Base-by-base conservation (phyloP, 1,140 invertebrate species). In the Mya arenaria region DNA sequence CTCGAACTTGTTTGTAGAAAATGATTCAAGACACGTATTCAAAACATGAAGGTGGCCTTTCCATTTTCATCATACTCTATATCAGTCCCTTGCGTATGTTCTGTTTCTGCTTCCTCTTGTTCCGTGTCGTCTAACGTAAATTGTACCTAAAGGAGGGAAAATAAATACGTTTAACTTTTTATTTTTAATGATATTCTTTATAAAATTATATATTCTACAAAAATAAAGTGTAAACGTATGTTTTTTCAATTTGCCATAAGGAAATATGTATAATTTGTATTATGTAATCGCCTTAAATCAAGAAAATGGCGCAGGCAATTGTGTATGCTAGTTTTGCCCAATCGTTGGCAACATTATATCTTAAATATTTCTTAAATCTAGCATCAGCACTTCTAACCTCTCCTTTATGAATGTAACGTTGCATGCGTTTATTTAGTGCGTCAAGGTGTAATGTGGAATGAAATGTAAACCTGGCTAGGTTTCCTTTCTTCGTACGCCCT, bases 101-200 rank as follows among this genome's bases (percentile, higher is more conserved):
- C 44, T 48, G 17, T 17, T 15, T 69, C 66, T 10, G 48, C 66
- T 52, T 69, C 66, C 30, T 69, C 66, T 32, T 52, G n/a, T n/a
- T 52, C 66, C 4, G 66, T 69, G 25, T 69, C 41, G 19, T 25
- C 25, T 30, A 69, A 15, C 1, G 66, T 69, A 28, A 69, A 69
- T 17, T 48, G 13, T 4, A 69, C 66, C 66, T 69, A 32, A 30
- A 52, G 44, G 10, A 10, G 10, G 44, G 10, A 48, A 48, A 10
- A 13, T 10, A 48, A 13, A n/a, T 13, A 13, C 13, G 3, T 62
- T 28, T 62, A 28, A 23, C 8, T 23, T 58, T 58, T 28, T 58
- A 58, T 58, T 6, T 8, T 58, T 6, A 8, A 6, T 28, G 5
- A 23, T 58, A 23, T 58, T 10, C 55, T 23, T 58, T 23, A 58